Conservation (phyloP, 2,888 invertebrate genomes). For the Lithophane leautieri region DNA sequence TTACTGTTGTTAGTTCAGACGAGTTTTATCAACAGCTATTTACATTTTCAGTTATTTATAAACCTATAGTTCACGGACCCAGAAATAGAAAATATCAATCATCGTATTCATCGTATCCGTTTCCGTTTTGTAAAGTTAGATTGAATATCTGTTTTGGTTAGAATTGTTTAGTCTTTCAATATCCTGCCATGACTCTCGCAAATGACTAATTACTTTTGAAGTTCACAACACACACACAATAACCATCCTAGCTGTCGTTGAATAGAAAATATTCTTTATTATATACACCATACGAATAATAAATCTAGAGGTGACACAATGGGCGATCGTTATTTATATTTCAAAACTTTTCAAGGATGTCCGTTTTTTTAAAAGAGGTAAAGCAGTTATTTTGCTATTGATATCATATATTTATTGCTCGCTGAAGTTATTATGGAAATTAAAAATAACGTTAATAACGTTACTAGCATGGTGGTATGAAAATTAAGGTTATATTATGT, state of each 20-base stretch:
- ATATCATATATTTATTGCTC: too few species aligned
- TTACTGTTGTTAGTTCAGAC: constrained; percentile 15
- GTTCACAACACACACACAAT: too few species aligned
- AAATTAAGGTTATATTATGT: constrained; percentile 14
- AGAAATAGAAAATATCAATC: constrained; percentile 18
- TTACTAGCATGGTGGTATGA: neutral
- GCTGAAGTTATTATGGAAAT: neutral
- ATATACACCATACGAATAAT: too few species aligned
- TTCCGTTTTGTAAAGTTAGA: constrained; percentile 14
- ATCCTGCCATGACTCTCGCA: neutral
- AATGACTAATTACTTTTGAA: neutral
- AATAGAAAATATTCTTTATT: too few species aligned
- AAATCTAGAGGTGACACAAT: too few species aligned
- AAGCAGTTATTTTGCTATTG: constrained; percentile 10
- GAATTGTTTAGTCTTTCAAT: neutral
- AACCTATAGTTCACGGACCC: neutral
- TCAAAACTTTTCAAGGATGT: too few species aligned
- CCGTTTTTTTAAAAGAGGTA: too few species aligned
- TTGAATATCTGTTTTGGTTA: constrained; percentile 2
- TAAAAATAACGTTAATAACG: neutral
- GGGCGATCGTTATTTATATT: too few species aligned
- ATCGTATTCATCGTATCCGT: constrained; percentile 1
- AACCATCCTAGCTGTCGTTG: too few species aligned
- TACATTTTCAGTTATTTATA: constrained; percentile 30
- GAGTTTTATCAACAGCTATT: constrained; percentile 22